Percentiles rank a stretch among this genome's conserved stretches.
phyloP scores from a whole-genome alignment of 1,140 invertebrate genomes.

The Oncopeltus fasciatus region DNA sequence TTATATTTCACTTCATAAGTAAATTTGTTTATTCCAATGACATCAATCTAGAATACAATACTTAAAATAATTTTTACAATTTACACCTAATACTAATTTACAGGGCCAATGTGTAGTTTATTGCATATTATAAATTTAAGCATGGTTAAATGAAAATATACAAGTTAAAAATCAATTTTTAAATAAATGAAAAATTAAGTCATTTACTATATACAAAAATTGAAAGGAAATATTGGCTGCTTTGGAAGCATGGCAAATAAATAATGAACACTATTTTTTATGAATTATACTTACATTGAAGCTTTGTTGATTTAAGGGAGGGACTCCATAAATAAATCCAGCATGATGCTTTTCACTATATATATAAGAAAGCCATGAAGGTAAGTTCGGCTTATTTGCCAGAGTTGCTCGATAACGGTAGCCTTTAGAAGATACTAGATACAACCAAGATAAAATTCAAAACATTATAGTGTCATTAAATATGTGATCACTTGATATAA shows the following conservation, averaged over 20 bases:
- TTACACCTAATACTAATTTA: neutral
- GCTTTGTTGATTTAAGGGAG: constrained; percentile 41
- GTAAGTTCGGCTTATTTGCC: constrained; percentile 59
- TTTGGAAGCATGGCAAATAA: too few relatives aligned
- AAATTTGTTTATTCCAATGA: constrained; percentile 57
- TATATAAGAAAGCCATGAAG: constrained; percentile 65
- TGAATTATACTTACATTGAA: constrained; percentile 34
- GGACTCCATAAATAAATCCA: constrained; percentile 66
- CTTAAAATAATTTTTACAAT: neutral
- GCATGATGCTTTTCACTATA: constrained; percentile 55
- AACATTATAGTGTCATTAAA: too few relatives aligned
- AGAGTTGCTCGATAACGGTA: constrained; percentile 52
- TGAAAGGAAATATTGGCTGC: too few relatives aligned
- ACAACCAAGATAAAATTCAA: too few relatives aligned
- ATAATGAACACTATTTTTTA: too few relatives aligned
- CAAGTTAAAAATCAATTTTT: neutral
- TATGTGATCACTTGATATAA: too few relatives aligned
- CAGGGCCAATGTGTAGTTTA: neutral
- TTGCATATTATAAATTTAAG: neutral
- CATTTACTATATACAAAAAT: too few relatives aligned
- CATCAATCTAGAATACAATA: constrained; percentile 43
- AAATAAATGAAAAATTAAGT: too few relatives aligned
- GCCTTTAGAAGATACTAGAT: constrained; percentile 26
- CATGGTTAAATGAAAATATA: neutral
- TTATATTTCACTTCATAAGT: constrained; percentile 60